A percentile compares a stretch with the other conserved stretches of the same genome.
These are phyloP conservation scores for Hiodon alosoides DNA, from an alignment of 2,113 vertebrate genomes.

Conservation along the genomic window DNA sequence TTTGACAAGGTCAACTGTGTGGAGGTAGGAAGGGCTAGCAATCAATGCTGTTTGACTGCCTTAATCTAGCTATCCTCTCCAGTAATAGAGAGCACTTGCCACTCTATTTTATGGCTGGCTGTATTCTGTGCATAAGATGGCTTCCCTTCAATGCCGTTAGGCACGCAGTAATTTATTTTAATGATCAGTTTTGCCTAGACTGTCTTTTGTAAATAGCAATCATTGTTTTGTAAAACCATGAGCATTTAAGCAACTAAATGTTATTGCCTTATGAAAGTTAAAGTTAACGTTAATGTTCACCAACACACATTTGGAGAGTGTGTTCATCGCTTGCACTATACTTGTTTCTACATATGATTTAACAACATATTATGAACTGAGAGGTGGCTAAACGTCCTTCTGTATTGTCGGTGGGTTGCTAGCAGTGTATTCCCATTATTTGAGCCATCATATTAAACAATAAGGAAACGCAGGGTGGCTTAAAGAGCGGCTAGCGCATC, in stretches of 20 bases:
- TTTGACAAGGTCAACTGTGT: constrained; percentile 14
- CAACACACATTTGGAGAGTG: too few relatives aligned
- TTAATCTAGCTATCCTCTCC: neutral
- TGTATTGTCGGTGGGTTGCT: too few relatives aligned
- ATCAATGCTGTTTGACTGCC: neutral
- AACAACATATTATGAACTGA: too few relatives aligned
- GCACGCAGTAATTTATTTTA: constrained; percentile 74
- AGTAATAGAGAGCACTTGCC: neutral
- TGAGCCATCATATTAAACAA: too few relatives aligned
- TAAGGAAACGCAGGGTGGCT: too few relatives aligned
- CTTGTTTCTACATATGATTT: too few relatives aligned
- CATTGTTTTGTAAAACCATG: constrained; percentile 57
- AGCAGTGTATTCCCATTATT: too few relatives aligned
- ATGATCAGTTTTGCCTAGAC: constrained; percentile 68
- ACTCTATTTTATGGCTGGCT: constrained; percentile 54
- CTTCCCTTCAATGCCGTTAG: constrained; percentile 72
- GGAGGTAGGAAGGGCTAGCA: neutral
- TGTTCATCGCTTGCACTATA: too few relatives aligned
- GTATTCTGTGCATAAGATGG: constrained; percentile 50
- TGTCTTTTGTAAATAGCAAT: constrained; percentile 70
- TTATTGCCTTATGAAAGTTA: too few relatives aligned
- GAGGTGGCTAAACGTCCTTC: too few relatives aligned
- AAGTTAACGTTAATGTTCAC: too few relatives aligned
- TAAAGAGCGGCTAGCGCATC: too few relatives aligned
- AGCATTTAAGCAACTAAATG: neutral